Conservation (phyloP, 2,113 vertebrate species). For the Mastomys coucha region DNA sequence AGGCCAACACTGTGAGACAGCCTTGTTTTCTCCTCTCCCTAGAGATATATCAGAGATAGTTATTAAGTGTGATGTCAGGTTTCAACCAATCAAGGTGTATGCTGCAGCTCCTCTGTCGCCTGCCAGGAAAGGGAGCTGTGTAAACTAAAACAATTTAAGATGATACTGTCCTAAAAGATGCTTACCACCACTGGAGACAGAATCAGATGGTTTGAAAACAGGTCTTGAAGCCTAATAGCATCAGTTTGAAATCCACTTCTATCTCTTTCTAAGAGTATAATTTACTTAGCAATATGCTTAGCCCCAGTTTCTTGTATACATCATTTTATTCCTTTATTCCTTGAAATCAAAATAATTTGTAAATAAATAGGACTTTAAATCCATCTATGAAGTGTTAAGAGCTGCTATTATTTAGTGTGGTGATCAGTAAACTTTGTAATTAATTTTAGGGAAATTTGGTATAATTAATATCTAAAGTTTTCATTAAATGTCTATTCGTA, state of each 20-base stretch:
- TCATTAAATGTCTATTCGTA: conserved; percentile 7
- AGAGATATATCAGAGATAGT: not conserved
- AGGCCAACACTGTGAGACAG: not conserved
- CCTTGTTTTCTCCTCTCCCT: not conserved
- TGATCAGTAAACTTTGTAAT: not conserved
- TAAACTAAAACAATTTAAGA: not conserved
- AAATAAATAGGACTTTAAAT: not conserved
- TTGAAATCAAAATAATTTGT: conserved; percentile 8
- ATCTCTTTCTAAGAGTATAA: not conserved
- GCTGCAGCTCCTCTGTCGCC: not conserved
- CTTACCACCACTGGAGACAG: not conserved
- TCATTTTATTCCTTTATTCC: no score
- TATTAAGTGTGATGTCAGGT: not conserved
- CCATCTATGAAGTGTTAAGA: not conserved
- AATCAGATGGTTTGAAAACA: not conserved
- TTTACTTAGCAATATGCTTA: not conserved
- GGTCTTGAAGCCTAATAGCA: not conserved
- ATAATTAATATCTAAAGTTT: not conserved
- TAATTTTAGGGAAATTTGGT: conserved; percentile 10
- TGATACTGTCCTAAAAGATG: not conserved
- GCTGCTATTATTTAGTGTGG: not conserved
- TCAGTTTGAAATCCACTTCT: not conserved
- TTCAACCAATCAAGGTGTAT: not conserved
- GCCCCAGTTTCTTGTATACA: not conserved
- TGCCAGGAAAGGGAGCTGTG: not conserved